A percentile compares a stretch with the other conserved stretches of the same genome.
Conservation (phyloP, 2,797 vertebrate species). For the Eulemur rubriventer region DNA sequence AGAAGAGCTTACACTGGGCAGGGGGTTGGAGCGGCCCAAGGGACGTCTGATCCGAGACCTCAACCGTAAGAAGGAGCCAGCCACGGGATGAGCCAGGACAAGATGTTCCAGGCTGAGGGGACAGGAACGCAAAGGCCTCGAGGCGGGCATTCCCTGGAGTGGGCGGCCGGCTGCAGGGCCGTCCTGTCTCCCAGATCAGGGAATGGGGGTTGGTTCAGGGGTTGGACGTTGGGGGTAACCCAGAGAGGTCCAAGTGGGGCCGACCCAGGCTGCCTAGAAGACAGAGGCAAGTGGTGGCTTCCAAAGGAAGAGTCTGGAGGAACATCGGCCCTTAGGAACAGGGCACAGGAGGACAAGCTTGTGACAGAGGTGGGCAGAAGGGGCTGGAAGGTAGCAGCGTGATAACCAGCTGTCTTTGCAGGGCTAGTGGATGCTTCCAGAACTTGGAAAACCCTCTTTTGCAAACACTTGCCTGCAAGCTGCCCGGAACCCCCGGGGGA, state of each 20-base stretch:
- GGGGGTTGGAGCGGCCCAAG: neutral
- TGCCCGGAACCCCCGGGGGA: neutral
- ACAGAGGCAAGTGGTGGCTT: neutral
- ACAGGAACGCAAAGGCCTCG: neutral
- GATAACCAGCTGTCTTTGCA: neutral
- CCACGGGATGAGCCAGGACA: neutral
- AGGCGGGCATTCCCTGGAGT: neutral
- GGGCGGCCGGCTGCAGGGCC: neutral
- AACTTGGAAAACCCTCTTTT: neutral
- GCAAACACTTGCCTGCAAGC: neutral
- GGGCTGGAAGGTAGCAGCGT: neutral
- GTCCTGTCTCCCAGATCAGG: neutral
- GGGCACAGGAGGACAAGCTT: neutral
- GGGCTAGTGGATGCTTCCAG: neutral
- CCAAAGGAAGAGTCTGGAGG: neutral
- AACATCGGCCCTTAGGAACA: neutral
- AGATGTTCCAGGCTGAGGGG: neutral
- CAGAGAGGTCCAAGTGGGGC: neutral
- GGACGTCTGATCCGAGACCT: neutral
- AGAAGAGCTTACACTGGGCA: fast-evolving
- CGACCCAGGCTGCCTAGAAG: neutral
- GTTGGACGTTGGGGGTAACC: neutral
- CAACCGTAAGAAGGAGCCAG: neutral
- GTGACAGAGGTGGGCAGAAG: neutral
- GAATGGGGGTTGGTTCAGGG: neutral